These are phyloP conservation scores for Epinotia nisella DNA, from an alignment of 2,888 invertebrate species.

Conservation along the genomic window DNA sequence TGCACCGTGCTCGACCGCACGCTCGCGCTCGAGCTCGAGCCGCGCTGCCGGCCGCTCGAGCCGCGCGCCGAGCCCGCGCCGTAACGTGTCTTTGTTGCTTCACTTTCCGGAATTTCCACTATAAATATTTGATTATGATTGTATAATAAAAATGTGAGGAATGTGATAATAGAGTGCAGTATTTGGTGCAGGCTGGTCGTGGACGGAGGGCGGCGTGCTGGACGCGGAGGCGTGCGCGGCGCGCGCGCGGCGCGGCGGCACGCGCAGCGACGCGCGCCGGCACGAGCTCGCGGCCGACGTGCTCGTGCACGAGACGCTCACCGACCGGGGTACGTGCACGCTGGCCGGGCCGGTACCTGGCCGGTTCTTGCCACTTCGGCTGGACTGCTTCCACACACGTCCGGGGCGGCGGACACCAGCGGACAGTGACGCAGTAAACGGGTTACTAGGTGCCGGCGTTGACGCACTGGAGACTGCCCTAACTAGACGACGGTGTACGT, in stretches of 20 bases:
- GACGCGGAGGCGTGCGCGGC: conserved; percentile 31
- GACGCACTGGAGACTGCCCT: no score
- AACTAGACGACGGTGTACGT: no score
- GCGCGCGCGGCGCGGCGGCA: conserved; percentile 45
- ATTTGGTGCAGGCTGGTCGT: conserved; percentile 24
- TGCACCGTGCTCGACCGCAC: conserved; percentile 62
- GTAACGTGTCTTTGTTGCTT: no score
- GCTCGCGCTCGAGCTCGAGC: conserved; percentile 58
- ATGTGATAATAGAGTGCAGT: neutral
- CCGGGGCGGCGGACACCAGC: no score
- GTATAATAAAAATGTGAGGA: no score
- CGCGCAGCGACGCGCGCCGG: conserved; percentile 47
- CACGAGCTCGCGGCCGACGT: conserved; percentile 62
- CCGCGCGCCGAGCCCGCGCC: conserved; percentile 22
- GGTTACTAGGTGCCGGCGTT: no score
- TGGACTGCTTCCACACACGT: no score
- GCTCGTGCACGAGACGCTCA: conserved; percentile 69
- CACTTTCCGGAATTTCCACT: no score
- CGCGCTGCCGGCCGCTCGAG: conserved; percentile 50
- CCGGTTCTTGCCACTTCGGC: no score
- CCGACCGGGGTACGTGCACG: conserved; percentile 68
- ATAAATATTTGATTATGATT: no score
- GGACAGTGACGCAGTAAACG: no score
- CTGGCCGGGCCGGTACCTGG: no score
- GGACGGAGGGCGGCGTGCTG: conserved; percentile 34